phyloP scores from a whole-genome alignment of 2,797 vertebrate species.

The Limnodromus scolopaceus region DNA sequence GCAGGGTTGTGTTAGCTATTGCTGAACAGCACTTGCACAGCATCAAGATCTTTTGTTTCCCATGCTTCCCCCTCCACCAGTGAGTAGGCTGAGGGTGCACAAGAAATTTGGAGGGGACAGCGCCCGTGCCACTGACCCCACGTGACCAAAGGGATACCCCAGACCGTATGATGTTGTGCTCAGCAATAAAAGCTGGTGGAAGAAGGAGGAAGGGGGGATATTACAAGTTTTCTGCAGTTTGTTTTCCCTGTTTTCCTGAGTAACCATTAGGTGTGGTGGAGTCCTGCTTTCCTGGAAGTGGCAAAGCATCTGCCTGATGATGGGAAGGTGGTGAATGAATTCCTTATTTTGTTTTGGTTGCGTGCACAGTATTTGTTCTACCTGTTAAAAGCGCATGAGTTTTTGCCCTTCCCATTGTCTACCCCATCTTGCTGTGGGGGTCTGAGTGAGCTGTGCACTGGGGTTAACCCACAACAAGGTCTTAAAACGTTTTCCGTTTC shows the following conservation, averaged over 20 bases:
- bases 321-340: neutral
- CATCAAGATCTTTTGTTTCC: neutral
- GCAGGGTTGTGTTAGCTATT: neutral
- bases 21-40: neutral
- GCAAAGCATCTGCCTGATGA: neutral
- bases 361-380: rapidly evolving
- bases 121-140: neutral
- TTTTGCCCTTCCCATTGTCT: neutral
- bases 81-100: rapidly evolving
- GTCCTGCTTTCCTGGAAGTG: neutral
- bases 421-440: rapidly evolving
- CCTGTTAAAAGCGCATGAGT: neutral
- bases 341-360: neutral
- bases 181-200: neutral
- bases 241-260: neutral
- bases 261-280: rapidly evolving
- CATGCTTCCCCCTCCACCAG: rapidly evolving
- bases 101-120: neutral
- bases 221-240: neutral
- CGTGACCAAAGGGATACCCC: neutral
- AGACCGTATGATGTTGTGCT: rapidly evolving
- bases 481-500: neutral
- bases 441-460: neutral
- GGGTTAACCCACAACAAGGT: neutral
- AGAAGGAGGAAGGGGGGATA: no score